Evolutionary conservation across 2,113 vertebrate genomes (phyloP).

Genomic region (Sylvilagus bachmani): DNA sequence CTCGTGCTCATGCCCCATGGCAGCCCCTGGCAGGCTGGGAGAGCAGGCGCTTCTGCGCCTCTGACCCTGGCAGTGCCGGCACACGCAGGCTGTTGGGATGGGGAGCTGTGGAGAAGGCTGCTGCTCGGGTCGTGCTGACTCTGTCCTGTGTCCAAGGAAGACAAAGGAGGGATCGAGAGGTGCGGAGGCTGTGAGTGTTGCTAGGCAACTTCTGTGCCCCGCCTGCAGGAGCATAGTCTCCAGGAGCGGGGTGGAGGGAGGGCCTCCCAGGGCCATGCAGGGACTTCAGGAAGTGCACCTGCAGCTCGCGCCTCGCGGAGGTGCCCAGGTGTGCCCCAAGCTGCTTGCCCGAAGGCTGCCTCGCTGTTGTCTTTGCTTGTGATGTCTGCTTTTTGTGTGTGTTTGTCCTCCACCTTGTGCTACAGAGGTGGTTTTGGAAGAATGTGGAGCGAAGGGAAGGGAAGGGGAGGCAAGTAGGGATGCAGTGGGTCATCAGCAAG

Average conservation of each 20-base stretch:
- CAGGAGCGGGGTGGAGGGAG: conserved; percentile 28
- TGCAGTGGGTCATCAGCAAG: background rate
- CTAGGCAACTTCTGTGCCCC: conserved; percentile 71
- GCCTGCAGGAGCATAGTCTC: conserved; percentile 69
- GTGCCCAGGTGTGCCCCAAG: background rate
- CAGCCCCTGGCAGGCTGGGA: background rate
- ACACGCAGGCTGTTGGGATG: background rate
- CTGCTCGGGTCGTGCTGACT: background rate
- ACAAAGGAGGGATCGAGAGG: conserved; percentile 66
- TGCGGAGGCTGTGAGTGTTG: conserved; percentile 61
- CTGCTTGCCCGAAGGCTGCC: background rate
- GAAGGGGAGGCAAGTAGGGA: background rate
- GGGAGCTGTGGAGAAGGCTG: background rate
- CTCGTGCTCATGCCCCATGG: fast-evolving
- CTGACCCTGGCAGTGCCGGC: background rate
- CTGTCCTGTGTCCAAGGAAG: background rate
- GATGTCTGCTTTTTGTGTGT: background rate
- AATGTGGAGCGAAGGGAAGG: background rate
- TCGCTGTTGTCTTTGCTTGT: background rate
- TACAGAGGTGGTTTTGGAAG: conserved; percentile 13
- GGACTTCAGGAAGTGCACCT: background rate
- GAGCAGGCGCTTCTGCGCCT: background rate
- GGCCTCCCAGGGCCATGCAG: conserved; percentile 65
- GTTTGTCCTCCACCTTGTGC: background rate
- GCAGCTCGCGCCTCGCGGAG: background rate